Percentiles rank a stretch among this genome's conserved stretches.
Conservation (phyloP, 2,113 vertebrate species). For the Daboia siamensis region DNA sequence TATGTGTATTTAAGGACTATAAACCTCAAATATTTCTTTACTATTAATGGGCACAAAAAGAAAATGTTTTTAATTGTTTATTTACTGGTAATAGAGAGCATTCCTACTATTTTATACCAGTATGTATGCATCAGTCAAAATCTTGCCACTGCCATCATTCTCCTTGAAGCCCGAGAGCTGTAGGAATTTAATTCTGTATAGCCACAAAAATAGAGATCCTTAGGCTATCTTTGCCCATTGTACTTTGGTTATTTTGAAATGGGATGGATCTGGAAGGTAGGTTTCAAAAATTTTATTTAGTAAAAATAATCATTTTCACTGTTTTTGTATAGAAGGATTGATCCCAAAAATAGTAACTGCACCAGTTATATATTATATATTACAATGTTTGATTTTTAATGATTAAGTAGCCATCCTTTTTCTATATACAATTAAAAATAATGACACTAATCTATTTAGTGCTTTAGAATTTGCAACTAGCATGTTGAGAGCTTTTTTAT, state of each 20-base stretch:
- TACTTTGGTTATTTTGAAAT: not conserved
- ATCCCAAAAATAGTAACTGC: not conserved
- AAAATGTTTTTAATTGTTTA: slow-evolving; percentile 54
- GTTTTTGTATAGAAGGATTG: not conserved
- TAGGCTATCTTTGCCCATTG: not conserved
- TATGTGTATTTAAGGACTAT: slow-evolving; percentile 51
- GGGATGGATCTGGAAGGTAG: not conserved
- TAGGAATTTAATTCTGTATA: slow-evolving; percentile 10
- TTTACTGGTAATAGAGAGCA: slow-evolving; percentile 18
- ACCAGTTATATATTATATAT: not conserved
- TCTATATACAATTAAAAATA: not conserved
- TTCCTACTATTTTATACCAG: slow-evolving; percentile 28
- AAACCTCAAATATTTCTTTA: slow-evolving; percentile 49
- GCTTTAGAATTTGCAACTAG: not conserved
- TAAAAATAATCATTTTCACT: not conserved
- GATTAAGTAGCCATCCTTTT: not conserved
- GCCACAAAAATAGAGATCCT: not conserved
- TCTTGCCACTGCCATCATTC: slow-evolving; percentile 27
- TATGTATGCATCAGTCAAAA: not conserved
- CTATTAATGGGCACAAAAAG: slow-evolving; percentile 46
- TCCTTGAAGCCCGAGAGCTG: not conserved
- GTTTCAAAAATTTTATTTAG: not conserved
- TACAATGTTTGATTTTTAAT: not conserved
- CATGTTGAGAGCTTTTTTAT: not conserved
- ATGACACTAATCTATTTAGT: not conserved